A percentile compares a stretch with the other conserved stretches of the same genome.
Evolutionary conservation across 2,113 vertebrate genomes (phyloP).

Genomic region (Hippocampus guttulatus): DNA sequence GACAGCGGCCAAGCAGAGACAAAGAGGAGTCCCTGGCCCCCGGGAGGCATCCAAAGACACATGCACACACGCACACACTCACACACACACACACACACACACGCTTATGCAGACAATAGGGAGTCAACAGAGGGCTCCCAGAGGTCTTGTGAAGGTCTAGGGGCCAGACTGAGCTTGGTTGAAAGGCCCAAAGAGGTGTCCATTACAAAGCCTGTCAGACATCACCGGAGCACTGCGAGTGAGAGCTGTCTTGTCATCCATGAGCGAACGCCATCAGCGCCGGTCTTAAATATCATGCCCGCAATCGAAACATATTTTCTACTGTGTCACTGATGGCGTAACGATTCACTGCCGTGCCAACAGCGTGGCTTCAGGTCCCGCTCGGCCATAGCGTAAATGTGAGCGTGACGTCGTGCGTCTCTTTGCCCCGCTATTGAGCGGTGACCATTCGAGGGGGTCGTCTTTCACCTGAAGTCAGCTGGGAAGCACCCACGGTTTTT

Average conservation of each 20-base stretch:
- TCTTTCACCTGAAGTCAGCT: not conserved
- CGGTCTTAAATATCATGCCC: too few species aligned
- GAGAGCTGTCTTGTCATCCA: constrained; percentile 13
- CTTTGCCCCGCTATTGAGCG: not conserved
- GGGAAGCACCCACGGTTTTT: not conserved
- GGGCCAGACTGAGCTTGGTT: constrained; percentile 44
- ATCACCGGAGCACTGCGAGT: constrained; percentile 24
- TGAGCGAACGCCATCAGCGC: not conserved
- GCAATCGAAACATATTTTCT: too few species aligned
- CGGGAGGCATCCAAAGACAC: constrained; percentile 37
- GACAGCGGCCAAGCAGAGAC: constrained; percentile 66
- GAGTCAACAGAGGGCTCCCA: constrained; percentile 49
- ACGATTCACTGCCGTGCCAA: too few species aligned
- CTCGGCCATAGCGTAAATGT: not conserved
- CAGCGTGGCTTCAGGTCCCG: too few species aligned
- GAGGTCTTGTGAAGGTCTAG: constrained; percentile 39
- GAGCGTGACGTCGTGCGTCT: not conserved
- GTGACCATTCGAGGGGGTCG: not conserved
- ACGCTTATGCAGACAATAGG: constrained; percentile 58
- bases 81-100: constrained; percentile 11
- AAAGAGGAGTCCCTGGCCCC: constrained; percentile 66
- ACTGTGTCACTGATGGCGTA: too few species aligned
- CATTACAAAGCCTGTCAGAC: constrained; percentile 62
- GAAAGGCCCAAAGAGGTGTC: constrained; percentile 46
- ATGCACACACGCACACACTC: constrained; percentile 54